A percentile compares a stretch with the other conserved stretches of the same genome.
Conservation (phyloP, 2,888 invertebrate species). For the Dorcus parallelipipedus region DNA sequence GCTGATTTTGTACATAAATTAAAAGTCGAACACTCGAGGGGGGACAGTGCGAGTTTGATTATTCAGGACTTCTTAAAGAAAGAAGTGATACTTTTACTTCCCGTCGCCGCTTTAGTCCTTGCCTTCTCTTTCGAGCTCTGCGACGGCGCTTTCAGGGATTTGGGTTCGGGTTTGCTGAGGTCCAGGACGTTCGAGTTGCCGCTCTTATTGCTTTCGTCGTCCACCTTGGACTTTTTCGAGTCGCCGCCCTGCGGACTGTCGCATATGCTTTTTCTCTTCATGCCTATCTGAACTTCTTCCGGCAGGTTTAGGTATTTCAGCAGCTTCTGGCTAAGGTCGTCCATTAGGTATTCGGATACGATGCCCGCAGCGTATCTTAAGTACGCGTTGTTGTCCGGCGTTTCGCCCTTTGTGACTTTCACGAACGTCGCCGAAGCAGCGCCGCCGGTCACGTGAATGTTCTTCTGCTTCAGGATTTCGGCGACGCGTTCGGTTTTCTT, state of each 20-base stretch:
- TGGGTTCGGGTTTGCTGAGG: conserved; percentile 47
- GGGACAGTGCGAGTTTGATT: neutral
- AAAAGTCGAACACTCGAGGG: conserved; percentile 27
- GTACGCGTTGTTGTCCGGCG: conserved; percentile 58
- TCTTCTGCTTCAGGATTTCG: conserved; percentile 62
- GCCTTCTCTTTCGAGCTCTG: conserved; percentile 69
- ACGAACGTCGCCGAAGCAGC: conserved; percentile 76
- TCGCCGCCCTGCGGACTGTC: conserved; percentile 33
- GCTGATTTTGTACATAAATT: too few relatives aligned
- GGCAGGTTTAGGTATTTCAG: conserved; percentile 64
- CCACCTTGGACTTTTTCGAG: conserved; percentile 49
- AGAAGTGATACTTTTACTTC: conserved; percentile 75
- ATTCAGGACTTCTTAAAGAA: conserved; percentile 67
- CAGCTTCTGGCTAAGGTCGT: conserved; percentile 63
- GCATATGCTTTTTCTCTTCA: conserved; percentile 52
- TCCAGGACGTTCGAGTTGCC: conserved; percentile 43
- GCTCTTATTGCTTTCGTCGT: conserved; percentile 42
- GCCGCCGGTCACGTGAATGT: conserved; percentile 70
- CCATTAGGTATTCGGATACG: conserved; percentile 73
- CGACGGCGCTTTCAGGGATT: conserved; percentile 45
- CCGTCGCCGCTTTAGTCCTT: conserved; percentile 71
- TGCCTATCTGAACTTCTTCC: conserved; percentile 56
- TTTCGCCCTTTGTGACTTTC: conserved; percentile 51
- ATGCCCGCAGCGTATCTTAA: conserved; percentile 75
- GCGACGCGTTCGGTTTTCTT: conserved; percentile 66